Conservation (phyloP, 2,797 vertebrate genomes). For the Spinus olivaceus region DNA sequence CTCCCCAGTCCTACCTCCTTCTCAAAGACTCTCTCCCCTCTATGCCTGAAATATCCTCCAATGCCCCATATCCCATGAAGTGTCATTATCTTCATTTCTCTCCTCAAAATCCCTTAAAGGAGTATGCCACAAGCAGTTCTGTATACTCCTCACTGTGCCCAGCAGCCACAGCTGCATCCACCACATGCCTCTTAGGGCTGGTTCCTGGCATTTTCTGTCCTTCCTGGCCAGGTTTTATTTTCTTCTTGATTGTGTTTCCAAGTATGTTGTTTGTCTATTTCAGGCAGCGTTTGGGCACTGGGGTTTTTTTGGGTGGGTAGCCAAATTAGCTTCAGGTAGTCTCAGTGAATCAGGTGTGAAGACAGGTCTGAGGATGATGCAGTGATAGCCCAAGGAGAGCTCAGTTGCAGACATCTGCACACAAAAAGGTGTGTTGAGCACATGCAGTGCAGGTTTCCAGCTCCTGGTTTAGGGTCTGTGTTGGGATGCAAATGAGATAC, state of each 20-base stretch:
- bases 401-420: background rate
- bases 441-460: background rate
- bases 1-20: background rate
- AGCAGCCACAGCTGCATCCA: background rate
- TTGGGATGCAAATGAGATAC: background rate
- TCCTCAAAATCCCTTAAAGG: background rate
- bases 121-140: background rate
- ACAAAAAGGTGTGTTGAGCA: background rate
- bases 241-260: background rate
- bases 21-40: background rate
- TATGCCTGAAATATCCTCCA: background rate
- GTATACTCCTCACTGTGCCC: background rate
- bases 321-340: background rate
- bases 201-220: background rate
- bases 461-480: background rate
- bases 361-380: background rate
- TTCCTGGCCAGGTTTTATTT: background rate
- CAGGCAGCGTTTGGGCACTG: background rate
- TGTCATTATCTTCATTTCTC: background rate
- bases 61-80: background rate
- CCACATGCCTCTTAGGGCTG: background rate
- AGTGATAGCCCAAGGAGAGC: background rate
- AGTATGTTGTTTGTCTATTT: background rate
- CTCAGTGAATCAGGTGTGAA: background rate
- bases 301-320: background rate